Evolutionary conservation across 2,888 invertebrate species (phyloP), one percentile per base, ranked within the genome.

Genomic region (Carabus problematicus): DNA sequence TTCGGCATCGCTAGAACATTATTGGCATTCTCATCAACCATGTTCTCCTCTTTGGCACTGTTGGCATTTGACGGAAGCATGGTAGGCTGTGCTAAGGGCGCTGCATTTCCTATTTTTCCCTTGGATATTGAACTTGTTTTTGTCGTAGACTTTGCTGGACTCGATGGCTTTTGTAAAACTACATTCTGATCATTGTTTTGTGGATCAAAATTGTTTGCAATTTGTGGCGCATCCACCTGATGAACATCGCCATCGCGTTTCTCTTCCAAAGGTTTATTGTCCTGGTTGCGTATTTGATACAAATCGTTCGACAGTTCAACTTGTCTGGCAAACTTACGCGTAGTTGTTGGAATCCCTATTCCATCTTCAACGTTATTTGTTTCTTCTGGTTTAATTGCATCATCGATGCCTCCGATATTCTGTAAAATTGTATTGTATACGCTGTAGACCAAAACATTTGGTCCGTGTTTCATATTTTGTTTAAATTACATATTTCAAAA

Each of bases 21-120:
- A 67, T 71, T n/a, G 72, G 69, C 42, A 64, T 72, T 68, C 71
- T 64, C 16, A 73, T 72, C 64, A 29, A 41, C 16, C 16, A 54
- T 41, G 11, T 39, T 43, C 8, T 67, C 67, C 19, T 41, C 16
- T 60, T 67, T 67, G 18, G 60, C 49, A 45, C 58, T 73, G 64
- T 75, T 79, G 52, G 72, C 67, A 12, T 75, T 78, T 67, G 77
- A 77, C 7, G 78, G 79, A 14, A 78, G 79, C 59, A 77, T 76
- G 7, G 77, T 79, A 19, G 79, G 79, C 16, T 76, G 29, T 54
- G 75, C 73, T 41, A 79, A 73, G 1, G 81, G 80, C 70, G 75
- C 74, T 16, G 77, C 79, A 55, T 69, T 54, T 40, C 29, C 69
- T 12, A 69, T 43, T 12, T 69, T 62, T 9, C 45, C 69, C 7